phyloP scores from a whole-genome alignment of 2,113 vertebrate species.

The Euleptes europaea region DNA sequence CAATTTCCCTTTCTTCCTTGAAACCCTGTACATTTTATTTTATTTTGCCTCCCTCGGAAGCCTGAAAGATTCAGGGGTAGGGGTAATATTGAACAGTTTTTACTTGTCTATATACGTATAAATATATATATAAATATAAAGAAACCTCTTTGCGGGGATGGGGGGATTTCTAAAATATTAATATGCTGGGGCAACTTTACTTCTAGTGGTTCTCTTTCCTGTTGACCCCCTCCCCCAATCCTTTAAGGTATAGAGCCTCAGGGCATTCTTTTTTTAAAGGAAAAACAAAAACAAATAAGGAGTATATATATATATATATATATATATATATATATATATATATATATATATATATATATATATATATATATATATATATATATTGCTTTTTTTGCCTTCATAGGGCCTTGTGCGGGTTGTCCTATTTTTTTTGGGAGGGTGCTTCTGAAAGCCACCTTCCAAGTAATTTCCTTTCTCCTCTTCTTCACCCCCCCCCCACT shows the following conservation, averaged over 20 bases:
- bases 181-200: neutral
- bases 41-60: constrained; percentile 13
- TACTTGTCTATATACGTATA: constrained; percentile 30
- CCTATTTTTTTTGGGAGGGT: neutral
- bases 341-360: neutral
- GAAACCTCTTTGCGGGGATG: neutral
- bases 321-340: too few species aligned
- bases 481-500: neutral
- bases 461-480: constrained; percentile 1
- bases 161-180: constrained; percentile 16
- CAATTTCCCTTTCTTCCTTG: neutral
- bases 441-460: neutral
- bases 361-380: neutral
- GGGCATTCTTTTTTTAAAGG: neutral
- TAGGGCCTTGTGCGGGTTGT: neutral
- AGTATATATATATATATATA: neutral
- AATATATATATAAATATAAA: constrained; percentile 33
- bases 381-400: neutral
- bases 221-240: too few species aligned
- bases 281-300: neutral
- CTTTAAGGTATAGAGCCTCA: neutral
- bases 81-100: constrained; percentile 18
- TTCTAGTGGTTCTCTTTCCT: neutral
- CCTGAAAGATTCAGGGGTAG: neutral
- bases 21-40: constrained; percentile 1